These are phyloP conservation scores for Enteromius paludinosus DNA, from an alignment of 2,797 vertebrate species.

Conservation along the genomic window DNA sequence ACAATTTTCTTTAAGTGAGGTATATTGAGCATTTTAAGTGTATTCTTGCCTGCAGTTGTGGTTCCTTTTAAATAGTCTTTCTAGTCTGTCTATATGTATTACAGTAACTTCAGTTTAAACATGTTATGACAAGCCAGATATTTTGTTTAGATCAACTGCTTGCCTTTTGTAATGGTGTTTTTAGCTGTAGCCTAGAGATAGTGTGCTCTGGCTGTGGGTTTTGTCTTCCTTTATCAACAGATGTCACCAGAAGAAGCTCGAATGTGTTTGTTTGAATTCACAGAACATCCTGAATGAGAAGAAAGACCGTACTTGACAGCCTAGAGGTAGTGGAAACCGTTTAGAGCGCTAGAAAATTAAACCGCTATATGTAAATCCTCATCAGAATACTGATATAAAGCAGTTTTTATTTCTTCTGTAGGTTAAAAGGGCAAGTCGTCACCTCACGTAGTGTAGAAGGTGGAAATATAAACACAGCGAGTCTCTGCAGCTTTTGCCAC, in stretches of 20 bases:
- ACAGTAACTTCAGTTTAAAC: slow-evolving; percentile 34
- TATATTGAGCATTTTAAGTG: neutral
- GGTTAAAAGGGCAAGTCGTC: slow-evolving; percentile 16
- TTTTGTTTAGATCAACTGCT: slow-evolving; percentile 57
- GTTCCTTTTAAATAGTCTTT: slow-evolving; percentile 11
- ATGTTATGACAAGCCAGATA: slow-evolving; percentile 48
- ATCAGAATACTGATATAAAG: neutral
- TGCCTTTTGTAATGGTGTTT: slow-evolving; percentile 50
- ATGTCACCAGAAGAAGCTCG: slow-evolving; percentile 38
- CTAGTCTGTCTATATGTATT: slow-evolving; percentile 13
- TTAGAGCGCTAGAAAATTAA: neutral
- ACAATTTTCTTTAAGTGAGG: neutral
- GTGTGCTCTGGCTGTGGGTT: slow-evolving; percentile 33
- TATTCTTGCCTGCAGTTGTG: slow-evolving; percentile 6
- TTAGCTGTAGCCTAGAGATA: slow-evolving; percentile 52
- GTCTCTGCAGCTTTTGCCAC: slow-evolving; percentile 28
- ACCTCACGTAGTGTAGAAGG: neutral
- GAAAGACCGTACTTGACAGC: neutral
- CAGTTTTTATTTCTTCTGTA: neutral
- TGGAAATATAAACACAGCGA: slow-evolving; percentile 24
- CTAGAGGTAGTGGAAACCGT: neutral
- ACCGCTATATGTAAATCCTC: neutral
- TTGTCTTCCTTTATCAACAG: slow-evolving; percentile 51
- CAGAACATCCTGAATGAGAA: slow-evolving; percentile 21
- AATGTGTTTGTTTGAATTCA: slow-evolving; percentile 37